These are phyloP conservation scores for Dendronephthya gigantea DNA, from an alignment of 64 coral and sea anemone species.

Conservation along the genomic window DNA sequence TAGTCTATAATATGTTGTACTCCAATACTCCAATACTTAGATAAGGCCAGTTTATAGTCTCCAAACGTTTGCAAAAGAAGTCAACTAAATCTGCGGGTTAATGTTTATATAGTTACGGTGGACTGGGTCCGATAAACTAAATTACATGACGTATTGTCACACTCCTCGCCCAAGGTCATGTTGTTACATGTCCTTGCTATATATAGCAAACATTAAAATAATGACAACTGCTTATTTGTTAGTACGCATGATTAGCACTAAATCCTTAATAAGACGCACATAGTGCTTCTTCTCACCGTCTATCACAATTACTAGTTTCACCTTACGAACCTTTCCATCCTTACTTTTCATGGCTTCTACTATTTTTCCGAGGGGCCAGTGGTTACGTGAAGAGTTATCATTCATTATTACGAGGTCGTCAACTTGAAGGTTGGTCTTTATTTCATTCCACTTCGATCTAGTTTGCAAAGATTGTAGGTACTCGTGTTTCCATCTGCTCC, in stretches of 20 bases:
- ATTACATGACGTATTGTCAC: background rate
- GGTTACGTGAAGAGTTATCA: background rate
- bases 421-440: background rate
- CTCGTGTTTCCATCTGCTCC: background rate
- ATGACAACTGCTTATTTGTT: no score
- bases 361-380: background rate
- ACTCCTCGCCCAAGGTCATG: no score
- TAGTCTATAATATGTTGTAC: background rate
- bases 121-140: background rate
- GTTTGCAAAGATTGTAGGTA: background rate
- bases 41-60: background rate
- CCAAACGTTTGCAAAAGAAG: background rate
- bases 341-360: background rate
- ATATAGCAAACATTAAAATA: no score
- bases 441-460: background rate
- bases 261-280: no score
- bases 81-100: background rate
- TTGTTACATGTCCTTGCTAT: no score
- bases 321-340: background rate
- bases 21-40: no score
- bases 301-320: no score
- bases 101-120: background rate
- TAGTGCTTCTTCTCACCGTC: no score
- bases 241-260: no score
- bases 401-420: background rate